A percentile compares a stretch with the other conserved stretches of the same genome.
phyloP scores from a whole-genome alignment of 2,888 invertebrate genomes.

The Hipparchia sbordonii region DNA sequence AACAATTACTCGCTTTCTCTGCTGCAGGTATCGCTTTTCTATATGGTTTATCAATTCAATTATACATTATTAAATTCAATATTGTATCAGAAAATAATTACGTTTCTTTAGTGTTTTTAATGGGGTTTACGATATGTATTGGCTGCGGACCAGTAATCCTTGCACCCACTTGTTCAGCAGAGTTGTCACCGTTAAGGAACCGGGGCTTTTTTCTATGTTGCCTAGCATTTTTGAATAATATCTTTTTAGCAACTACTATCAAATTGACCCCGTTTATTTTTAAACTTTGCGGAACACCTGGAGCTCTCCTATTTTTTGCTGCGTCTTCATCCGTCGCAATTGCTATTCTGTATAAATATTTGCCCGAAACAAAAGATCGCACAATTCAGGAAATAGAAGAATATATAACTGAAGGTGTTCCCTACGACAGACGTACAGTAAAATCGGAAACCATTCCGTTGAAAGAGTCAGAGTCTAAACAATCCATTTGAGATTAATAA shows the following conservation, averaged over 20 bases:
- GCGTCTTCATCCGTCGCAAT: conserved; percentile 37
- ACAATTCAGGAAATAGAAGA: conserved; percentile 46
- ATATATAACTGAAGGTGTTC: not conserved
- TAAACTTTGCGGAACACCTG: conserved; percentile 50
- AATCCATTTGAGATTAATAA: no score
- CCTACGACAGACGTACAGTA: no score
- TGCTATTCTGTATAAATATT: conserved; percentile 40
- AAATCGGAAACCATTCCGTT: not conserved
- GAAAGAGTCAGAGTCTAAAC: not conserved
- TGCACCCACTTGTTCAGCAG: conserved; percentile 44
- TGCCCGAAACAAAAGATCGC: conserved; percentile 51
- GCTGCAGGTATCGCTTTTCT: conserved; percentile 5
- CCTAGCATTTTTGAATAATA: conserved; percentile 46
- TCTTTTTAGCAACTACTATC: conserved; percentile 48
- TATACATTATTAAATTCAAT: conserved; percentile 19
- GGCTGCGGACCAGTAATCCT: conserved; percentile 49
- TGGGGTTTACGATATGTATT: conserved; percentile 29
- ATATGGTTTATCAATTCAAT: conserved; percentile 11
- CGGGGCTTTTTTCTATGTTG: conserved; percentile 50
- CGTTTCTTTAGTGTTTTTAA: conserved; percentile 28
- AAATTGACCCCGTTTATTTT: conserved; percentile 58
- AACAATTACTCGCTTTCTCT: conserved; percentile 41
- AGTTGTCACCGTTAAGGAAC: conserved; percentile 51
- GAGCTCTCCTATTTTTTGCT: conserved; percentile 51
- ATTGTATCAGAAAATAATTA: conserved; percentile 8